A percentile compares a stretch with the other conserved stretches of the same genome.
Conservation (phyloP, 35 echinoderm and acorn worm genomes). For the Ptychodera flava region DNA sequence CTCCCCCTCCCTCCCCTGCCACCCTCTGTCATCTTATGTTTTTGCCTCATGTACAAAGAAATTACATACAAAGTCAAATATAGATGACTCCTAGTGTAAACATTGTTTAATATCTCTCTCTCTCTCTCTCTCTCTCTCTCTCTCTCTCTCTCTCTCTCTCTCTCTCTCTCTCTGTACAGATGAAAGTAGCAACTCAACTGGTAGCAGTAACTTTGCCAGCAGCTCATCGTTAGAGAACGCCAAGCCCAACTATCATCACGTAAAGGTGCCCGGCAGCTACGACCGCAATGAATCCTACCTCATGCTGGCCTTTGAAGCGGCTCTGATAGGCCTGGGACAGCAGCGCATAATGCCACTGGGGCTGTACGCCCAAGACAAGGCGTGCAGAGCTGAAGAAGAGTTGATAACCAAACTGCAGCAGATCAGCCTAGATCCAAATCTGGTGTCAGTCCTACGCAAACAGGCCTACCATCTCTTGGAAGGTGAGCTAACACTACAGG, state of each 20-base stretch:
- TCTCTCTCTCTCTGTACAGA: too few species aligned
- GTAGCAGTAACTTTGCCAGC: constrained; percentile 24
- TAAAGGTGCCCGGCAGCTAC: constrained; percentile 48
- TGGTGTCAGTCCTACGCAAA: constrained; percentile 88
- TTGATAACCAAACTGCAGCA: constrained; percentile 83
- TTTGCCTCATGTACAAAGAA: too few species aligned
- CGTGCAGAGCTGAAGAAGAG: constrained; percentile 92
- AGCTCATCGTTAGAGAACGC: constrained; percentile 8
- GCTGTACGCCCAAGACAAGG: constrained; percentile 94
- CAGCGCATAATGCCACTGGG: constrained; percentile 96
- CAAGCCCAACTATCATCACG: constrained; percentile 40
- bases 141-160: too few species aligned
- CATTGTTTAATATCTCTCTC: too few species aligned
- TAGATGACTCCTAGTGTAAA: too few species aligned
- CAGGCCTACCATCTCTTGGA: constrained; percentile 86
- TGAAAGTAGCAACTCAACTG: constrained; percentile 15
- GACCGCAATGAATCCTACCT: constrained; percentile 82
- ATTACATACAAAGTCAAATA: too few species aligned
- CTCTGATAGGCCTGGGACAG: constrained; percentile 84
- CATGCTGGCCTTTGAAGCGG: constrained; percentile 79
- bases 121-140: too few species aligned
- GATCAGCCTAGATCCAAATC: constrained; percentile 69
- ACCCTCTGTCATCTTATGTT: too few species aligned
- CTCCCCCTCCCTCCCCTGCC: too few species aligned
- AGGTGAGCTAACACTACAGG: constrained; percentile 43